These are phyloP conservation scores for Mycteria americana DNA, from an alignment of 2,797 vertebrate genomes.

Conservation along the genomic window DNA sequence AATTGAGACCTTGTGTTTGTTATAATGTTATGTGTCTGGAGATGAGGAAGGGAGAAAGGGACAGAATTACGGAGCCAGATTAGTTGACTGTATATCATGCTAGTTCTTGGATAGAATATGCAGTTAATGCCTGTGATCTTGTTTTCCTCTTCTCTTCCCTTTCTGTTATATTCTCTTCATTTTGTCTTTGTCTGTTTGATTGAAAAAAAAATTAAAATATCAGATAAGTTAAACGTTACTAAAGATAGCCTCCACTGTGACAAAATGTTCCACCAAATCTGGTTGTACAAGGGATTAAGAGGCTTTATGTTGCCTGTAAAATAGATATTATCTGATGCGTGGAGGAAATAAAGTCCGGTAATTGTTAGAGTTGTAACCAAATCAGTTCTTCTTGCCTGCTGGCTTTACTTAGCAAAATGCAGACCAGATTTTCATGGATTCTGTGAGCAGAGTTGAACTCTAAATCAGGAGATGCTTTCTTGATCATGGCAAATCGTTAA, in stretches of 20 bases:
- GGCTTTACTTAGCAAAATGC: slow-evolving; percentile 6
- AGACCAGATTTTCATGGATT: background rate
- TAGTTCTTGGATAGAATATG: background rate
- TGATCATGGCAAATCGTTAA: background rate
- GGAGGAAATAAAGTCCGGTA: background rate
- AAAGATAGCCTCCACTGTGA: background rate
- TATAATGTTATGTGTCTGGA: background rate
- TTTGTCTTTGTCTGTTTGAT: background rate
- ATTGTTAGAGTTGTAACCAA: slow-evolving; percentile 14
- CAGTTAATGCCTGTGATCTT: background rate
- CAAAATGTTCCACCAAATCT: background rate
- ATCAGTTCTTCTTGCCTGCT: background rate
- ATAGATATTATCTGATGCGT: background rate
- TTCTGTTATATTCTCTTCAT: background rate
- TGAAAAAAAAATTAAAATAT: background rate
- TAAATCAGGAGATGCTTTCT: background rate
- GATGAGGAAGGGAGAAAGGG: background rate
- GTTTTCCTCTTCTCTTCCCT: background rate
- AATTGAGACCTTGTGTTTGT: background rate
- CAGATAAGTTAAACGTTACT: background rate
- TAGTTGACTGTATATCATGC: background rate
- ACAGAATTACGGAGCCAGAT: background rate
- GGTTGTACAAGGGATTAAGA: background rate
- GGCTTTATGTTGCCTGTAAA: background rate
- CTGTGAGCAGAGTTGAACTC: background rate